A percentile compares a stretch with the other conserved stretches of the same genome.
phyloP scores from a whole-genome alignment of 2,888 invertebrate species.

The Amiota minor region DNA sequence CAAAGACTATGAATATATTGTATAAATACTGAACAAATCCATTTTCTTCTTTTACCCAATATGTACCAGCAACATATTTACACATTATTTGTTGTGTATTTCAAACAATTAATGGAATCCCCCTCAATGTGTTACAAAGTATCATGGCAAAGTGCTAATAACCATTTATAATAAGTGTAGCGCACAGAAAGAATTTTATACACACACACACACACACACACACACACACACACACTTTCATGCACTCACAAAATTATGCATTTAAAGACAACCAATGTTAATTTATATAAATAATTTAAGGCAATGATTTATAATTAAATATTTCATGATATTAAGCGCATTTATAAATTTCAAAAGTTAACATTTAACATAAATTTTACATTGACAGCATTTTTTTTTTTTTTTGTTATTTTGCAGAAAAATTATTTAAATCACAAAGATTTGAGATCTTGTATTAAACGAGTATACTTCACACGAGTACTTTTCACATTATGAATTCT shows the following conservation, averaged over 20 bases:
- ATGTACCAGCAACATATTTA: too few relatives aligned
- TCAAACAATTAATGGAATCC: too few relatives aligned
- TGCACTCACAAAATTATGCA: neutral
- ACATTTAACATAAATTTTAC: constrained; percentile 33
- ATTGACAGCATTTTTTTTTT: constrained; percentile 9
- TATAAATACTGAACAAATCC: too few relatives aligned
- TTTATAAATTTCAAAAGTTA: constrained; percentile 33
- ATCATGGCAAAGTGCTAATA: too few relatives aligned
- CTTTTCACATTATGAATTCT: too few relatives aligned
- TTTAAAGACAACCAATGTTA: constrained; percentile 12
- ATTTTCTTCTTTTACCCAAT: too few relatives aligned
- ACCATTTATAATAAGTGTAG: neutral
- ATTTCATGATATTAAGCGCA: constrained; percentile 58
- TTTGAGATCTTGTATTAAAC: constrained; percentile 13
- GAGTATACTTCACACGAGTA: too few relatives aligned
- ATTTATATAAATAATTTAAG: constrained; percentile 36
- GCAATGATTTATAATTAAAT: constrained; percentile 65
- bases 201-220: constrained; percentile 25
- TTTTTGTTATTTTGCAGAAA: neutral
- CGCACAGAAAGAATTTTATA: neutral
- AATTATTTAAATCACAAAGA: constrained; percentile 11
- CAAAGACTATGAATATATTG: too few relatives aligned
- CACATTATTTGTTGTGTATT: too few relatives aligned
- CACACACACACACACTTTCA: constrained; percentile 17
- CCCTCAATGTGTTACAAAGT: neutral